Percentiles rank a stretch among this genome's conserved stretches.
These are phyloP conservation scores for Amblyopsis hoosieri DNA, from an alignment of 2,797 vertebrate genomes.

Conservation along the genomic window DNA sequence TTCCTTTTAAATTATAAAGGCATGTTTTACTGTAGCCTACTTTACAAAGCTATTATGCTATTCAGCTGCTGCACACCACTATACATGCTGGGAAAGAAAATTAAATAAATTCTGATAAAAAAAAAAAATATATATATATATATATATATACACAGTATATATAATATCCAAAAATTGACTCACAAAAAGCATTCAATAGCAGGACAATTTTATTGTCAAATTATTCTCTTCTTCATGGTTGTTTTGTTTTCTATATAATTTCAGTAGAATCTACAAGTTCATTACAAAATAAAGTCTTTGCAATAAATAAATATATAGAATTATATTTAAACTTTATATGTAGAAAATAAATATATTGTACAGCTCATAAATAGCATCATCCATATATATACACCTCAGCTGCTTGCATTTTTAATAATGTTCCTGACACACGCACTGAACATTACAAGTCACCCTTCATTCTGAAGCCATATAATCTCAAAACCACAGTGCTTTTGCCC, in stretches of 20 bases:
- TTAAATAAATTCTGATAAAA: too few relatives aligned
- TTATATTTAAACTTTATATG: slow-evolving; percentile 92
- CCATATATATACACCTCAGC: slow-evolving; percentile 88
- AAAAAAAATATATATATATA: too few relatives aligned
- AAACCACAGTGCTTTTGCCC: slow-evolving; percentile 56
- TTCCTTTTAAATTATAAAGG: too few relatives aligned
- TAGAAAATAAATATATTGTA: slow-evolving; percentile 99
- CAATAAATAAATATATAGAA: slow-evolving; percentile 99
- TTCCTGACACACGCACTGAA: slow-evolving; percentile 78
- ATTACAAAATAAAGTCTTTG: slow-evolving; percentile 99
- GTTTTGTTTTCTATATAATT: slow-evolving; percentile 69
- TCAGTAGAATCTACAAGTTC: slow-evolving; percentile 98
- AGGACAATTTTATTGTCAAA: slow-evolving; percentile 96
- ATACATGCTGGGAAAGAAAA: too few relatives aligned
- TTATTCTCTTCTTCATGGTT: slow-evolving; percentile 81
- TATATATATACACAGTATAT: slow-evolving; percentile 9
- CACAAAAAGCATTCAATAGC: slow-evolving; percentile 71
- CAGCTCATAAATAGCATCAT: slow-evolving; percentile 99
- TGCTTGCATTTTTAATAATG: slow-evolving; percentile 87
- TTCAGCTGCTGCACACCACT: too few relatives aligned
- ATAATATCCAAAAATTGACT: slow-evolving; percentile 70
- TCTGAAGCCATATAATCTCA: slow-evolving; percentile 60
- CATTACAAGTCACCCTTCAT: slow-evolving; percentile 80
- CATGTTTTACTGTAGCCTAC: too few relatives aligned
- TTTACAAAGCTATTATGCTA: too few relatives aligned